These are phyloP conservation scores for Dendrolimus pini DNA, from an alignment of 2,888 invertebrate genomes.

Conservation along the genomic window DNA sequence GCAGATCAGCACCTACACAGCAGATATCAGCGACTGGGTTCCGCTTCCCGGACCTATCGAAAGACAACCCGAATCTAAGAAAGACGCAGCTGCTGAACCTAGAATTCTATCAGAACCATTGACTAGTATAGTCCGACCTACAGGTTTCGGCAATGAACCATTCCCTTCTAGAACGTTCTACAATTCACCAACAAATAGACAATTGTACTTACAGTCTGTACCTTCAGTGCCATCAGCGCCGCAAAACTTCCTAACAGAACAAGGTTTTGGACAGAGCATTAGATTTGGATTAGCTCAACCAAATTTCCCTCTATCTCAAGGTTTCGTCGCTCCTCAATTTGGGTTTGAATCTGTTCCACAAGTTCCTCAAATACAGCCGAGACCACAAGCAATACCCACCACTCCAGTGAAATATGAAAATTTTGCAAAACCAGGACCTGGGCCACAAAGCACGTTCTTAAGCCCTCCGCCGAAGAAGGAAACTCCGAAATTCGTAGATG, in stretches of 20 bases:
- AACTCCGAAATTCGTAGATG: conserved; percentile 53
- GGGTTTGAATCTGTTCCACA: conserved; percentile 32
- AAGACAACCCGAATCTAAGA: conserved; percentile 42
- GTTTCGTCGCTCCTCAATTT: conserved; percentile 53
- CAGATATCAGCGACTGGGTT: conserved; percentile 67
- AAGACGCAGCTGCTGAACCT: conserved; percentile 65
- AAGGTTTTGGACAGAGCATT: conserved; percentile 60
- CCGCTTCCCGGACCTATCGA: conserved; percentile 53
- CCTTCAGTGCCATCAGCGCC: conserved; percentile 61
- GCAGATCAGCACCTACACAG: conserved; percentile 64
- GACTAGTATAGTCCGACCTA: conserved; percentile 41
- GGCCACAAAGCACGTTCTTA: conserved; percentile 13
- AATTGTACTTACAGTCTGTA: conserved; percentile 57
- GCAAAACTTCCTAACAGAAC: conserved; percentile 59
- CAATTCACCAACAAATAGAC: conserved; percentile 48
- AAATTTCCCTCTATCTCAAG: conserved; percentile 57
- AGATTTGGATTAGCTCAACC: conserved; percentile 60
- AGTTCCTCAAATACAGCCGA: conserved; percentile 36
- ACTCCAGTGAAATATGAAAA: conserved; percentile 48
- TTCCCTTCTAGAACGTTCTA: conserved; percentile 51
- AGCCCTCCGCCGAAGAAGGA: not conserved
- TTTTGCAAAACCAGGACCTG: conserved; percentile 35
- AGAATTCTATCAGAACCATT: conserved; percentile 63
- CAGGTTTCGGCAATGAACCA: conserved; percentile 43
- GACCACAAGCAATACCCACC: conserved; percentile 28